A percentile compares a stretch with the other conserved stretches of the same genome.
Evolutionary conservation across 2,888 invertebrate species (phyloP).

Genomic region (Dione vanillae): DNA sequence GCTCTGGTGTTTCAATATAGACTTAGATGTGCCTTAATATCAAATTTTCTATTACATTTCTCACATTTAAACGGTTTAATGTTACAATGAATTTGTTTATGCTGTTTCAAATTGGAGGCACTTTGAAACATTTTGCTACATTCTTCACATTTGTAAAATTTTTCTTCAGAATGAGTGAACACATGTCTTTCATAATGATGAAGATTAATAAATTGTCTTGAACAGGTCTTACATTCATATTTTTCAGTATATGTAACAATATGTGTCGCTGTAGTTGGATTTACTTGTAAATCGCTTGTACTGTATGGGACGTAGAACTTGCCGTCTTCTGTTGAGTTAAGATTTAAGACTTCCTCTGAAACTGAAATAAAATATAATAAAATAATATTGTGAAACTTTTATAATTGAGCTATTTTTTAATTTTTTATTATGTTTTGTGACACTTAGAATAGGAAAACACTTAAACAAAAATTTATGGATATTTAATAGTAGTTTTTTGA

Average conservation of each 20-base stretch:
- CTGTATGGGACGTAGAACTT: constrained; percentile 51
- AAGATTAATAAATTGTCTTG: constrained; percentile 55
- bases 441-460: too few relatives aligned
- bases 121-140: constrained; percentile 59
- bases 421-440: too few relatives aligned
- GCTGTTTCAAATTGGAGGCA: constrained; percentile 57
- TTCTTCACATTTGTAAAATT: constrained; percentile 50
- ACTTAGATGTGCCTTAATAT: constrained; percentile 53
- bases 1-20: constrained; percentile 47
- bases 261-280: constrained; percentile 48
- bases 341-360: constrained; percentile 44
- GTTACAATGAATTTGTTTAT: constrained; percentile 53
- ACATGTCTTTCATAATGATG: constrained; percentile 45
- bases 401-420: too few relatives aligned
- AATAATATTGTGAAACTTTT: too few relatives aligned
- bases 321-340: constrained; percentile 42
- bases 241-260: constrained; percentile 46
- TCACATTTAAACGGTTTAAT: constrained; percentile 54
- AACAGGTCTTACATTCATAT: constrained; percentile 63
- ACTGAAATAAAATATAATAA: constrained; percentile 38
- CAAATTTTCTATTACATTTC: constrained; percentile 50
- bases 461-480: too few relatives aligned
- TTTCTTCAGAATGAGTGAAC: constrained; percentile 48
- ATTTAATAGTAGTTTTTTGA: too few relatives aligned
- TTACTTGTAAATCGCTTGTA: constrained; percentile 48